Percentiles rank a stretch among this genome's conserved stretches.
Evolutionary conservation across 2,113 vertebrate genomes (phyloP).

Genomic region (Passer domesticus): DNA sequence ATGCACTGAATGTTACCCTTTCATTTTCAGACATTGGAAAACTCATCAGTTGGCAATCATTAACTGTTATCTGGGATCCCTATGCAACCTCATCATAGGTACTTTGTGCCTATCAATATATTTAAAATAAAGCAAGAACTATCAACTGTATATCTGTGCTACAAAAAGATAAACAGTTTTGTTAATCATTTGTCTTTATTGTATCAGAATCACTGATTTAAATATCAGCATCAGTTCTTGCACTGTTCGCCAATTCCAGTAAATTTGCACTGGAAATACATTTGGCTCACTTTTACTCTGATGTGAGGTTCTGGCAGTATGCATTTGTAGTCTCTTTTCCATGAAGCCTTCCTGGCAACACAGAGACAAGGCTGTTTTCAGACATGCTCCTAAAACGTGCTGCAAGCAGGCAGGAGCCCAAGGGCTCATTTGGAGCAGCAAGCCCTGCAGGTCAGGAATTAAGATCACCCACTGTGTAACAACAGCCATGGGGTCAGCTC

Average conservation of each 20-base stretch:
- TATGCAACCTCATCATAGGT: slow-evolving; percentile 58
- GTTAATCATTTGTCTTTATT: not conserved
- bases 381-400: not conserved
- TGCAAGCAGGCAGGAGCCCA: not conserved
- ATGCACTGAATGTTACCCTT: not conserved
- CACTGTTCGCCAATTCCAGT: not conserved
- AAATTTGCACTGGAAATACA: not conserved
- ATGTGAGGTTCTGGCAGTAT: not conserved
- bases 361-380: not conserved
- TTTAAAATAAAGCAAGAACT: not conserved
- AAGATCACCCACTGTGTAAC: not conserved
- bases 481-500: not conserved
- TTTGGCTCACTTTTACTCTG: not conserved
- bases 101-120: not conserved
- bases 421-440: not conserved
- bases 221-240: not conserved
- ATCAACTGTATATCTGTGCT: not conserved
- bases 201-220: not conserved
- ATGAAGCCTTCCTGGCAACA: not conserved
- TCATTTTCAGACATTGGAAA: slow-evolving; percentile 39
- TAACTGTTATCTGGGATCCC: slow-evolving; percentile 46
- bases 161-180: not conserved
- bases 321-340: not conserved
- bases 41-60: slow-evolving; percentile 11
- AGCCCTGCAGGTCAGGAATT: not conserved